A percentile compares a stretch with the other conserved stretches of the same genome.
Conservation (phyloP, 2,797 vertebrate species). For the Prionace glauca region DNA sequence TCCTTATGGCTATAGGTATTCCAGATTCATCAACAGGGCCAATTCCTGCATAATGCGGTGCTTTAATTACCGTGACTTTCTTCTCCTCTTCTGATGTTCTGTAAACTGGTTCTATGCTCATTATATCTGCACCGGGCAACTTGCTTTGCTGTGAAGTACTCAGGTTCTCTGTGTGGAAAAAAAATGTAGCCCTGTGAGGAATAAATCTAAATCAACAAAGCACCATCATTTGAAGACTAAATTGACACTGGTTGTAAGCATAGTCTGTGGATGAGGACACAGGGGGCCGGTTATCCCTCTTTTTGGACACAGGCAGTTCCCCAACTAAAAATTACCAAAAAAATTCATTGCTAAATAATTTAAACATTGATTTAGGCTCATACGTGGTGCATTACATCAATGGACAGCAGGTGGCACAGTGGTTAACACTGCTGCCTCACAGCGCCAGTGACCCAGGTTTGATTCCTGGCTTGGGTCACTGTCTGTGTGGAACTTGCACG, state of each 20-base stretch:
- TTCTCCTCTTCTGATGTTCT: conserved; percentile 89
- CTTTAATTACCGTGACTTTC: conserved; percentile 88
- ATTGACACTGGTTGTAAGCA: background rate
- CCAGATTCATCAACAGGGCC: conserved; percentile 94
- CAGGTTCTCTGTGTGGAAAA: background rate
- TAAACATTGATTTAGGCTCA: background rate
- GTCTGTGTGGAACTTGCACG: too few relatives aligned
- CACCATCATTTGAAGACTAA: background rate
- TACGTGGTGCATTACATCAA: background rate
- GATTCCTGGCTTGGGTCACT: too few relatives aligned
- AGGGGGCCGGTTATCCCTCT: background rate
- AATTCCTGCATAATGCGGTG: conserved; percentile 93
- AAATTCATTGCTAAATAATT: background rate
- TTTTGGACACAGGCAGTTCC: background rate
- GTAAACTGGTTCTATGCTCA: conserved; percentile 78
- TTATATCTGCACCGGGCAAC: conserved; percentile 60
- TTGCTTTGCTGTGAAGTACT: conserved; percentile 65
- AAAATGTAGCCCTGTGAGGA: background rate
- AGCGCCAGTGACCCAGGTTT: too few relatives aligned
- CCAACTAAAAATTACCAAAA: background rate
- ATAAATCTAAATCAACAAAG: background rate
- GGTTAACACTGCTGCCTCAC: too few relatives aligned
- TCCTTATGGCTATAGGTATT: conserved; percentile 95
- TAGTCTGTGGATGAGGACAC: background rate
- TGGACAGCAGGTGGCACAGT: too few relatives aligned